Evolutionary conservation across 2,797 vertebrate genomes (phyloP), one percentile per base, ranked within the genome.

Genomic region (Martes flavigula): DNA sequence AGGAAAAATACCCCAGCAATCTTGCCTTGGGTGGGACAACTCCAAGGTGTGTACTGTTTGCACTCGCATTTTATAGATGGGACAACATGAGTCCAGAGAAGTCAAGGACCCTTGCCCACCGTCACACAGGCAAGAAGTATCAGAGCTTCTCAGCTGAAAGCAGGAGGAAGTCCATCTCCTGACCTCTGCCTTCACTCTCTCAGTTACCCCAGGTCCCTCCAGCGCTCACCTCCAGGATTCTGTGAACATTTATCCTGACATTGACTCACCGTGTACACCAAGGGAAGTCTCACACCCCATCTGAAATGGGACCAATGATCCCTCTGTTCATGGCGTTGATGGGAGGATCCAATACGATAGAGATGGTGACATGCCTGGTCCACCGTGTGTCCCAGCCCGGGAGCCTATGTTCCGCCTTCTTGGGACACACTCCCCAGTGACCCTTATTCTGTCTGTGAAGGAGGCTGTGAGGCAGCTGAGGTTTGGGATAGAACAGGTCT

Each of bases 281-380:
- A 62, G n/a, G 17, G 35, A 14, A 3, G 18, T 38, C 46, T 68
- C 46, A 10, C 25, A 17, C 43, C 23, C 46, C 20, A 0, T 46
- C 70, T 18, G 23, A 48, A 54, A n/a, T 9, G 21, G 18, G 38
- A n/a, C 32, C 0, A 18, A 8, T 2, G 7, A 23, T 11, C 2
- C 18, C 38, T 62, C 21, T 21, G 79, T 35, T 43, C 12, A 12
- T 2, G 17, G 38, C 20, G 7, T 15, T 32, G 21, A 20, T 0
- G 40, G 43, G 20, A 21, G 66, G 17, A 15, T 14, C 25, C 5
- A 40, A 17, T 20, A 84, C 32, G 7, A 30, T 0, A 1, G 0
- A 35, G 87, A 25, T 10, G 40, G 27, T 35, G 72, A 30, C 3
- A 0, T 0, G 46, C n/a, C 46, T 8, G 35, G 1, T 0, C 6